These are phyloP conservation scores for Tetragonula carbonaria DNA, from an alignment of 2,888 invertebrate species.

Conservation along the genomic window DNA sequence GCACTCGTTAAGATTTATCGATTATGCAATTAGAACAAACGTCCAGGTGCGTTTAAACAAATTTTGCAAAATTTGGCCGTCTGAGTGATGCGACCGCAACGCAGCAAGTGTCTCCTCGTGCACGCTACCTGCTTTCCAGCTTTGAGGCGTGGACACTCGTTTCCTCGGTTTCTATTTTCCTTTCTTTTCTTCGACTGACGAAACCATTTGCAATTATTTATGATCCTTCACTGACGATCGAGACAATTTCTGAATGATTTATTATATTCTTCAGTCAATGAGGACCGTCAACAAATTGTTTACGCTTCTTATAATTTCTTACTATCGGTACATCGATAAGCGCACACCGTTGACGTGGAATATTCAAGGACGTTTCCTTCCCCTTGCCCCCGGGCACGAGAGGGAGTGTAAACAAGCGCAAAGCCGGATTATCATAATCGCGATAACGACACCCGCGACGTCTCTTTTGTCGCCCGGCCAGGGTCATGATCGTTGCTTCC, in stretches of 20 bases:
- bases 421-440: slow-evolving; percentile 80
- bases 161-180: slow-evolving; percentile 19
- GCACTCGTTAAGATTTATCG: slow-evolving; percentile 82
- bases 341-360: background rate
- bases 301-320: background rate
- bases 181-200: background rate
- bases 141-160: slow-evolving; percentile 11
- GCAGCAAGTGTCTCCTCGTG: slow-evolving; percentile 51
- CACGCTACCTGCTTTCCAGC: slow-evolving; percentile 71
- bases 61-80: slow-evolving; percentile 81
- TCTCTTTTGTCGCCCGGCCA: slow-evolving; percentile 69
- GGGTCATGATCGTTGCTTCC: slow-evolving; percentile 35
- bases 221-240: background rate
- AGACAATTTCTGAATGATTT: background rate
- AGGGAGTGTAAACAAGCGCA: slow-evolving; percentile 76
- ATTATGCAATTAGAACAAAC: slow-evolving; percentile 82
- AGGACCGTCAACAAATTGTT: background rate
- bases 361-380: background rate
- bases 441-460: slow-evolving; percentile 74
- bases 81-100: slow-evolving; percentile 78
- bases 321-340: slow-evolving; percentile 25
- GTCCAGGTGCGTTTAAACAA: slow-evolving; percentile 82
- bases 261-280: background rate
- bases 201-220: background rate
- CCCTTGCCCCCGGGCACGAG: background rate